phyloP scores from a whole-genome alignment of 2,797 vertebrate genomes.

The Rachycentron canadum region DNA sequence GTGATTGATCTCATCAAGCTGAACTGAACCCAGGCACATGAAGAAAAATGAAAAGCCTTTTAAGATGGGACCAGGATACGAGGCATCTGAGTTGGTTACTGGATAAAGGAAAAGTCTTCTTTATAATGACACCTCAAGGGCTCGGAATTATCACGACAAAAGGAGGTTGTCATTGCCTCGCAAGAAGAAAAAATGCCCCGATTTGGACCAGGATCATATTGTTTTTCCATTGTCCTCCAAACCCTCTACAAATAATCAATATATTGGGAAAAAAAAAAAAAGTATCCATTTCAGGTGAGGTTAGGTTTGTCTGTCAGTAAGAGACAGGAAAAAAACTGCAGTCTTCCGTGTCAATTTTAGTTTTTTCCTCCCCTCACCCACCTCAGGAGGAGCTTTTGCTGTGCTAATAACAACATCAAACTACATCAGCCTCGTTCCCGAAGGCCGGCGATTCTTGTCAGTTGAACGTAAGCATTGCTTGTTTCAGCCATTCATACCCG shows the following conservation, averaged over 20 bases:
- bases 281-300: not conserved
- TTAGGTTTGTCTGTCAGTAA: not conserved
- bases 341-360: not conserved
- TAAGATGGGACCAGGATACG: slow-evolving; percentile 1
- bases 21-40: slow-evolving; percentile 12
- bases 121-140: not conserved
- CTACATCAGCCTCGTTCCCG: not conserved
- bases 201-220: not conserved
- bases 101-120: not conserved
- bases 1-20: slow-evolving; percentile 36
- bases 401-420: not conserved
- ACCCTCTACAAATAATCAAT: not conserved
- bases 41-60: not conserved
- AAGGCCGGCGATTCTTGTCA: not conserved
- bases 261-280: too few species aligned
- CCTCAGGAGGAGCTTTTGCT: not conserved
- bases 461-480: too few species aligned
- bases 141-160: not conserved
- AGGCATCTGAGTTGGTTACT: not conserved
- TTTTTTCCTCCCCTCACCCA: not conserved
- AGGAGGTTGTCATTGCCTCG: not conserved
- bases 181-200: not conserved
- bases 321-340: not conserved
- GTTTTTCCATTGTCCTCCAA: not conserved
- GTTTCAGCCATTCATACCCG: too few species aligned